Conservation (phyloP, 2,888 invertebrate species). For the Yponomeuta sedellus region DNA sequence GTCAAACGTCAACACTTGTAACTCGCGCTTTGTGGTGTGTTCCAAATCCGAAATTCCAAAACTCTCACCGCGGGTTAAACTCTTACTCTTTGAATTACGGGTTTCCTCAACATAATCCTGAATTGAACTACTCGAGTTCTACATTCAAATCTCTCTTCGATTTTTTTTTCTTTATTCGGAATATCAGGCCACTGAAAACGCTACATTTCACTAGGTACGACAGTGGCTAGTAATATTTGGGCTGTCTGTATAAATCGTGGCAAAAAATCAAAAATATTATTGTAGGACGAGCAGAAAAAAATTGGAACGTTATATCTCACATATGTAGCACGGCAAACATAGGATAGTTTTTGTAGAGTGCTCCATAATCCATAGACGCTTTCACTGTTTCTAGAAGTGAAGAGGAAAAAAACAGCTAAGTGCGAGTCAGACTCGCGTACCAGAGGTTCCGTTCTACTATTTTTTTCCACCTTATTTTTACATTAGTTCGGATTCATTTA, state of each 20-base stretch:
- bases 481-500: too few species aligned
- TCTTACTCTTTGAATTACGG: too few species aligned
- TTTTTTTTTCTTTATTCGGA: too few species aligned
- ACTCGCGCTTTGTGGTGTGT: too few species aligned
- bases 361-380: slow-evolving; percentile 35
- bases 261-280: background rate
- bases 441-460: background rate
- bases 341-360: slow-evolving; percentile 35
- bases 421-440: background rate
- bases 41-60: too few species aligned
- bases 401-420: background rate
- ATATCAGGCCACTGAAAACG: too few species aligned
- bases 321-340: slow-evolving; percentile 24
- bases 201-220: background rate
- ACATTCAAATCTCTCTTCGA: too few species aligned
- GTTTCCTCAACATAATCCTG: too few species aligned
- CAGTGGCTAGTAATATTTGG: background rate
- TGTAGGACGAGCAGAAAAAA: background rate
- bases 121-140: too few species aligned
- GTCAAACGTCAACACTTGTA: too few species aligned
- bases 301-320: background rate
- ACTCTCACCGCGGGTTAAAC: too few species aligned
- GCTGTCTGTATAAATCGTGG: background rate
- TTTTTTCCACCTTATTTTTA: too few species aligned
- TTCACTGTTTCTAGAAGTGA: slow-evolving; percentile 27